Percentiles rank a stretch among this genome's conserved stretches.
These are phyloP conservation scores for Plodia interpunctella DNA, from an alignment of 1,140 invertebrate genomes.

Conservation along the genomic window DNA sequence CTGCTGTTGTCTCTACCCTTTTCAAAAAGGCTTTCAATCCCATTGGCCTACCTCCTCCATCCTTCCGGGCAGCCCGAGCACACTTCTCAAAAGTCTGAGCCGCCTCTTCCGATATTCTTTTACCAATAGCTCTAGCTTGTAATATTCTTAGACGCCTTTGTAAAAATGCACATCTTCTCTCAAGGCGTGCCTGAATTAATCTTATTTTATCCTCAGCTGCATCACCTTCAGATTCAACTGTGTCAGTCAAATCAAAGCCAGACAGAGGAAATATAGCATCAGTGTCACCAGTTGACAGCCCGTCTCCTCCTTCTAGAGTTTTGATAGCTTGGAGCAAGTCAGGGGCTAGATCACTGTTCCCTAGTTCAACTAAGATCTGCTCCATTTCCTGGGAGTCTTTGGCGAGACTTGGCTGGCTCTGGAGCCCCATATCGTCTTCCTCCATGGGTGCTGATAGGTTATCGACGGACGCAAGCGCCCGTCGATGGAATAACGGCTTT, in stretches of 20 bases:
- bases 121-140: slow-evolving; percentile 84
- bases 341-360: slow-evolving; percentile 73
- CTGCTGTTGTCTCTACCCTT: slow-evolving; percentile 57
- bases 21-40: slow-evolving; percentile 61
- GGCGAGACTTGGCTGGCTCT: slow-evolving; percentile 62
- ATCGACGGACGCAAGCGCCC: slow-evolving; percentile 67
- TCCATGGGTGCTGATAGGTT: slow-evolving; percentile 79
- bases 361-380: slow-evolving; percentile 78
- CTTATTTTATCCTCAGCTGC: slow-evolving; percentile 66
- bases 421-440: slow-evolving; percentile 83
- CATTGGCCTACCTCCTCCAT: slow-evolving; percentile 51
- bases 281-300: slow-evolving; percentile 66
- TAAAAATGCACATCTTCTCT: slow-evolving; percentile 83
- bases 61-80: slow-evolving; percentile 57
- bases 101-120: slow-evolving; percentile 86
- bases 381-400: slow-evolving; percentile 77
- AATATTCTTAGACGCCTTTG: slow-evolving; percentile 85
- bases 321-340: slow-evolving; percentile 83
- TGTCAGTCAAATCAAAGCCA: slow-evolving; percentile 79
- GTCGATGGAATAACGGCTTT: slow-evolving; percentile 41
- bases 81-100: slow-evolving; percentile 83
- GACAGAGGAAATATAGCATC: slow-evolving; percentile 79
- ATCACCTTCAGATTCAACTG: slow-evolving; percentile 65
- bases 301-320: slow-evolving; percentile 79
- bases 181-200: slow-evolving; percentile 80